Evolutionary conservation across 2,888 invertebrate species (phyloP).

Genomic region (Rhopalosiphum nymphaeae): DNA sequence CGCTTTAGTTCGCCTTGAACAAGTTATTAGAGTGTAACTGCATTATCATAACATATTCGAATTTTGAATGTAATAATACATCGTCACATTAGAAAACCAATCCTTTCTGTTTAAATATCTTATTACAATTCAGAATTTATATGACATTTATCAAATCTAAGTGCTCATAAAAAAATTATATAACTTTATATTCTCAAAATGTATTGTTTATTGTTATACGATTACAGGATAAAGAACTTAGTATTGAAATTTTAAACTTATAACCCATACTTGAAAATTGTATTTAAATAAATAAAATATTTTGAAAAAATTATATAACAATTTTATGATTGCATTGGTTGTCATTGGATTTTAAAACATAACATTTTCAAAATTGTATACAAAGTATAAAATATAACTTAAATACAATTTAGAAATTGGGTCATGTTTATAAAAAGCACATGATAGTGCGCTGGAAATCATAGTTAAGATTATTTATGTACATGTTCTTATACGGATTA

Average conservation of each 20-base stretch:
- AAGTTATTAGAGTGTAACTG: neutral
- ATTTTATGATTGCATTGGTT: neutral
- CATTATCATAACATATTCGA: neutral
- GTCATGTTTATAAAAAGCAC: neutral
- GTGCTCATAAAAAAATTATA: neutral
- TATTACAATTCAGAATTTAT: neutral
- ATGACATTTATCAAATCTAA: neutral
- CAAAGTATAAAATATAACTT: neutral
- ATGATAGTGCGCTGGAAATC: rapidly evolving
- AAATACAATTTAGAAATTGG: neutral
- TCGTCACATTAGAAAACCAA: neutral
- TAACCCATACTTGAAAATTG: neutral
- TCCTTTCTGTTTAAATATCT: neutral
- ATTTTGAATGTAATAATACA: neutral
- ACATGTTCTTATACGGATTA: neutral
- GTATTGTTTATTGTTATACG: neutral
- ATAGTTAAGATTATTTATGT: neutral
- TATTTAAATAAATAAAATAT: neutral
- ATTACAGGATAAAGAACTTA: neutral
- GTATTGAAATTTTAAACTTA: neutral
- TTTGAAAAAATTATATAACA: neutral
- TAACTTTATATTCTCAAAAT: neutral
- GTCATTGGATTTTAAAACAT: neutral
- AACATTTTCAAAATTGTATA: neutral
- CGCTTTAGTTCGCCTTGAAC: neutral